Evolutionary conservation across 2,113 vertebrate species (phyloP).

Genomic region (Antechinus stuartii): DNA sequence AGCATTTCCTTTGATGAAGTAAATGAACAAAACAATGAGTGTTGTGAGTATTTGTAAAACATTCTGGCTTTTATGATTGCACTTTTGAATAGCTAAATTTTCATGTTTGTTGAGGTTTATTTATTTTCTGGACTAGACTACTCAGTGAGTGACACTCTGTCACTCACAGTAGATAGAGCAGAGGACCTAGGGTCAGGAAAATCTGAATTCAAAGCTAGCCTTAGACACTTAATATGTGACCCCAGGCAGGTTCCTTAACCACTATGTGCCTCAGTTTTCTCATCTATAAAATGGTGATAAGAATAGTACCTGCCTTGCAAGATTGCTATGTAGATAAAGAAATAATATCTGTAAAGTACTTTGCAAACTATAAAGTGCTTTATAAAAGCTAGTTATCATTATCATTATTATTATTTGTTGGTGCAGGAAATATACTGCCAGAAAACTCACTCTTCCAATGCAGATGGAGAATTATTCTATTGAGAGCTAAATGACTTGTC

Average conservation of each 20-base stretch:
- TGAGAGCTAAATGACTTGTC: not conserved
- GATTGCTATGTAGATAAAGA: not conserved
- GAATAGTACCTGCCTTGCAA: not conserved
- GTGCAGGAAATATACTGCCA: not conserved
- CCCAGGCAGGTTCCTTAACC: not conserved
- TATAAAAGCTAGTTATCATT: not conserved
- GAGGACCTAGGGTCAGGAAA: not conserved
- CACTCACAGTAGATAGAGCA: not conserved
- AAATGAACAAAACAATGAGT: not conserved
- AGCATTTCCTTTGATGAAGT: not conserved
- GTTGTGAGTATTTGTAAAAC: not conserved
- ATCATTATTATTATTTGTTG: not conserved
- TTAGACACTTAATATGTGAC: not conserved
- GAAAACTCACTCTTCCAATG: not conserved
- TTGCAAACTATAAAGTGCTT: not conserved
- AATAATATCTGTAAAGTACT: not conserved
- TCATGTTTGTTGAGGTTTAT: not conserved
- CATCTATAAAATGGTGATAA: not conserved
- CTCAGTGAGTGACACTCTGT: not conserved
- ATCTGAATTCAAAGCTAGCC: not conserved
- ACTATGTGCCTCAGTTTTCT: not conserved
- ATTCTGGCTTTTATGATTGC: not conserved
- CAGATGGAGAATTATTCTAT: not conserved
- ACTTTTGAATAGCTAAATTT: not conserved
- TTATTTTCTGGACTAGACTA: not conserved